phyloP scores from a whole-genome alignment of 2,797 vertebrate genomes.

The Sphenodon punctatus region DNA sequence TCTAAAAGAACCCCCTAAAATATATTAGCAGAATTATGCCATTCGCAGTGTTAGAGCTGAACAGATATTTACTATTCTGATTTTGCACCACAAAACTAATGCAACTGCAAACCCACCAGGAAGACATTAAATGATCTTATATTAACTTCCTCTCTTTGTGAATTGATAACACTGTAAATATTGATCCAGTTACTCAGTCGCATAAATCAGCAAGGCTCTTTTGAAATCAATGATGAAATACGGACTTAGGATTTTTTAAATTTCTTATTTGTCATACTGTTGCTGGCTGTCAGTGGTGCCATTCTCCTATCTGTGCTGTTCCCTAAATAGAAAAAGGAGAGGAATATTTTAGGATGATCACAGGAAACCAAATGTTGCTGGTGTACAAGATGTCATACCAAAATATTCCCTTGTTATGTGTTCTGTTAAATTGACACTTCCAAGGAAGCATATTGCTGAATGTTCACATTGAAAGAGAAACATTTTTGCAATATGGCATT shows the following conservation, averaged over 20 bases:
- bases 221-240: conserved; percentile 29
- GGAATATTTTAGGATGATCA: conserved; percentile 18
- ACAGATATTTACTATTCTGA: background rate
- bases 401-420: background rate
- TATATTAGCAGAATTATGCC: conserved; percentile 4
- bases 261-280: too few relatives aligned
- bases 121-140: conserved; percentile 2
- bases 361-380: conserved; percentile 18
- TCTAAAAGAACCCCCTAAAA: background rate
- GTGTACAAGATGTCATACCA: conserved; percentile 28
- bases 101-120: background rate
- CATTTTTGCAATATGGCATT: background rate
- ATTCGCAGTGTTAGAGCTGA: conserved; percentile 2
- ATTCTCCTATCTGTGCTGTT: conserved; percentile 63
- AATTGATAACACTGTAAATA: conserved; percentile 46
- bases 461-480: background rate
- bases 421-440: conserved; percentile 27
- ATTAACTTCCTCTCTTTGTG: conserved; percentile 29
- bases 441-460: background rate
- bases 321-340: conserved; percentile 70
- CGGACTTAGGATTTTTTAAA: too few relatives aligned
- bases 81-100: background rate
- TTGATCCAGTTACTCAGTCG: conserved; percentile 50
- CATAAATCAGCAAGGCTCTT: conserved; percentile 42
- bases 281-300: conserved; percentile 36